Conservation (phyloP, 1,140 invertebrate species). For the Mya arenaria region DNA sequence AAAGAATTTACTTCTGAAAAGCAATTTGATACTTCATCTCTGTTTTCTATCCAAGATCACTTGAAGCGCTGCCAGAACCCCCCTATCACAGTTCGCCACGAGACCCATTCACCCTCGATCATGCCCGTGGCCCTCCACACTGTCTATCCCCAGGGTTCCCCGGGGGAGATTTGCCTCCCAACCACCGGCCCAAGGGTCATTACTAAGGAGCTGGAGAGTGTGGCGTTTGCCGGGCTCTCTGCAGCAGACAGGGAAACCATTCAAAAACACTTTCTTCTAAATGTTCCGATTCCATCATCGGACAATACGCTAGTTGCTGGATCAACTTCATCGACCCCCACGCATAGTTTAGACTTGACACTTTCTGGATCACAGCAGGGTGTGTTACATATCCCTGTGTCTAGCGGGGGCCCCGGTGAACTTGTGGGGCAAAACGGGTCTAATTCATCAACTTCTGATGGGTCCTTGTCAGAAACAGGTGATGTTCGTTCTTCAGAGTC, state of each 20-base stretch:
- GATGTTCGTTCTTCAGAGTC: neutral
- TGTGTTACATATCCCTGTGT: slow-evolving; percentile 37
- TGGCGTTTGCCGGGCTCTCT: slow-evolving; percentile 37
- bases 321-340: slow-evolving; percentile 36
- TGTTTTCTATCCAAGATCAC: slow-evolving; percentile 39
- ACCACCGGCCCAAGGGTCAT: slow-evolving; percentile 48
- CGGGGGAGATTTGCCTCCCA: slow-evolving; percentile 38
- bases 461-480: neutral
- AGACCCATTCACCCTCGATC: slow-evolving; percentile 31
- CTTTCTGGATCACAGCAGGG: slow-evolving; percentile 37
- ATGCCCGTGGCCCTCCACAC: slow-evolving; percentile 26
- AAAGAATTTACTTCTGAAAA: too few species aligned
- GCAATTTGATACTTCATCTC: too few species aligned
- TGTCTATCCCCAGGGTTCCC: slow-evolving; percentile 41
- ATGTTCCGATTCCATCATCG: slow-evolving; percentile 44
- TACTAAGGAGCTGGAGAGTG: slow-evolving; percentile 49
- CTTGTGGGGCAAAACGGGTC: neutral
- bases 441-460: neutral
- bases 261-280: slow-evolving; percentile 53
- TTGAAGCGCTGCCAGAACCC: slow-evolving; percentile 49
- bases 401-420: slow-evolving; percentile 32
- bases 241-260: slow-evolving; percentile 51
- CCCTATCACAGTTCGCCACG: slow-evolving; percentile 37
- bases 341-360: slow-evolving; percentile 48
- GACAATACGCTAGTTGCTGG: slow-evolving; percentile 26